phyloP scores from a whole-genome alignment of 2,888 invertebrate species.

The Aporophyla lueneburgensis region DNA sequence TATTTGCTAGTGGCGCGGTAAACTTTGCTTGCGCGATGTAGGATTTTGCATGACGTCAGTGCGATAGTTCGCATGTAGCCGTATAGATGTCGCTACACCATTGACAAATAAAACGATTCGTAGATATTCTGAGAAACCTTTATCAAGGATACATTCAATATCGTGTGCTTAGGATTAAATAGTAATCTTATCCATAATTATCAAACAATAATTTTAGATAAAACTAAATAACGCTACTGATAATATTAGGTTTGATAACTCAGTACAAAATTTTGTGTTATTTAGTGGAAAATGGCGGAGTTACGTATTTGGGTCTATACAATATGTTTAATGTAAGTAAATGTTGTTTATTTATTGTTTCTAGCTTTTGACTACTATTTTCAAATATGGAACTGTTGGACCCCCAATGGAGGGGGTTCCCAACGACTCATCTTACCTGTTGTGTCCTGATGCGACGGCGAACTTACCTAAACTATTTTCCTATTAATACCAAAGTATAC shows the following conservation, averaged over 20 bases:
- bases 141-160: conserved; percentile 16
- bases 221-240: conserved; percentile 4
- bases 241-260: conserved; percentile 13
- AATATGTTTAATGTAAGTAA: conserved; percentile 57
- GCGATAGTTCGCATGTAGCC: too few relatives aligned
- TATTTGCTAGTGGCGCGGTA: too few relatives aligned
- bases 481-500: too few relatives aligned
- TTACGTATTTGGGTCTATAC: conserved; percentile 7
- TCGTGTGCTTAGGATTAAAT: conserved; percentile 19
- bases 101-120: background rate
- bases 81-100: too few relatives aligned
- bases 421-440: too few relatives aligned
- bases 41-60: too few relatives aligned
- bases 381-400: too few relatives aligned
- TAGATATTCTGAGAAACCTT: background rate
- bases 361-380: too few relatives aligned
- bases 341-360: conserved; percentile 13
- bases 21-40: too few relatives aligned
- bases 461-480: too few relatives aligned
- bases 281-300: conserved; percentile 42
- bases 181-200: conserved; percentile 50
- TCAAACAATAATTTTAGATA: conserved; percentile 39
- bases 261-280: conserved; percentile 14
- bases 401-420: too few relatives aligned
- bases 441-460: too few relatives aligned